phyloP scores from a whole-genome alignment of 2,113 vertebrate genomes.

The Ageneiosus marmoratus region DNA sequence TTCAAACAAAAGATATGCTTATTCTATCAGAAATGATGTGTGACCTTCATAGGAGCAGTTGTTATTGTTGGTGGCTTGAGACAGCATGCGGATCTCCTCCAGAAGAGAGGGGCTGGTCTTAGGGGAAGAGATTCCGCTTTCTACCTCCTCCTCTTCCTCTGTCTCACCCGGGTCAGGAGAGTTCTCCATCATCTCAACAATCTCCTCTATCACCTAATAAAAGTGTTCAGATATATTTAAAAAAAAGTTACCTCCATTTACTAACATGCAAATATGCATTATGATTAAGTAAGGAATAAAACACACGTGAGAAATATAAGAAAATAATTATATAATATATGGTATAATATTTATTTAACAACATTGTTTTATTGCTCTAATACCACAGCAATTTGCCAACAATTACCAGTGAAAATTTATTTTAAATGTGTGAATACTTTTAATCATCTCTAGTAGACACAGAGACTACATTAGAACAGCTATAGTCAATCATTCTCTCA shows the following conservation, averaged over 20 bases:
- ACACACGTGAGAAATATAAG: background rate
- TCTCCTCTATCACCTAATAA: conserved; percentile 88
- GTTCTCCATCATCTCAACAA: conserved; percentile 95
- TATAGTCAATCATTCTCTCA: background rate
- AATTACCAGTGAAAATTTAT: background rate
- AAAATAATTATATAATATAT: no score
- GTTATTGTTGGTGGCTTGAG: conserved; percentile 86
- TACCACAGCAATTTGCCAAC: background rate
- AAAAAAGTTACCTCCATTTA: background rate
- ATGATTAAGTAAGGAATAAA: background rate
- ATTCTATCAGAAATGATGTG: background rate
- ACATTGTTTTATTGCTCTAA: background rate
- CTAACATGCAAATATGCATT: background rate
- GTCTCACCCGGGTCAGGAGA: conserved; percentile 89
- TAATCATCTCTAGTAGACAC: no score
- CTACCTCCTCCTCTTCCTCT: conserved; percentile 81
- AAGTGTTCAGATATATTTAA: background rate
- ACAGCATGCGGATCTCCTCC: conserved; percentile 85
- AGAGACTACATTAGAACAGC: no score
- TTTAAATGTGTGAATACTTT: no score
- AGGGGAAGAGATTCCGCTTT: conserved; percentile 74
- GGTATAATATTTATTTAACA: no score
- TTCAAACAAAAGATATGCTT: background rate
- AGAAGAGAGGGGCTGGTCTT: conserved; percentile 80
- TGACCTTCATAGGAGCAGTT: conserved; percentile 88